A percentile compares a stretch with the other conserved stretches of the same genome.
These are phyloP conservation scores for Pithecia hirsuta DNA, from an alignment of 2,797 vertebrate species.

Conservation along the genomic window DNA sequence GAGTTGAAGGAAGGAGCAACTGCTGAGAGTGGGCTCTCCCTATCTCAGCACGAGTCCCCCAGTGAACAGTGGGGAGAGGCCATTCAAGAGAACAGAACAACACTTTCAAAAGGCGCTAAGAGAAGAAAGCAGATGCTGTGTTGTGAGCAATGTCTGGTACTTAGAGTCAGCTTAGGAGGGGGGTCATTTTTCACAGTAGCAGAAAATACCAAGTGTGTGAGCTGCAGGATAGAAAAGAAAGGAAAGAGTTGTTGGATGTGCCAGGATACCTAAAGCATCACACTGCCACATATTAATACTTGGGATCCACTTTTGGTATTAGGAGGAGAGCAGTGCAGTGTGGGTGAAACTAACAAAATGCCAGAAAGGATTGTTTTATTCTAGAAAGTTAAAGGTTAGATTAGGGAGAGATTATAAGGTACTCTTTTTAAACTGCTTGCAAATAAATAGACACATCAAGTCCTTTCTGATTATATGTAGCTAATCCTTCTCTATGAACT, in stretches of 20 bases:
- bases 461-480: slow-evolving; percentile 79
- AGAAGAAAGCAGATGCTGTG: slow-evolving; percentile 37
- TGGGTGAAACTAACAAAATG: slow-evolving; percentile 70
- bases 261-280: neutral
- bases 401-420: slow-evolving; percentile 74
- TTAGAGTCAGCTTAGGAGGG: slow-evolving; percentile 11
- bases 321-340: neutral
- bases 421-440: slow-evolving; percentile 76
- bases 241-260: neutral
- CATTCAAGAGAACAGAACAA: slow-evolving; percentile 16
- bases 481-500: slow-evolving; percentile 79
- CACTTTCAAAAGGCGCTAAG: neutral
- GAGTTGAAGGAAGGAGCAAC: neutral
- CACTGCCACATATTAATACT: neutral
- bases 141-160: neutral
- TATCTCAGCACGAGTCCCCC: neutral
- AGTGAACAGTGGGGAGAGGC: neutral
- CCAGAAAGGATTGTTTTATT: slow-evolving; percentile 73
- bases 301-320: neutral
- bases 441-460: slow-evolving; percentile 78
- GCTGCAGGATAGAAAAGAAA: neutral
- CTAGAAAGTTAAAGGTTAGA: slow-evolving; percentile 78
- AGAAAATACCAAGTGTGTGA: slow-evolving; percentile 13
- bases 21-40: neutral
- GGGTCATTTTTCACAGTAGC: neutral